Percentiles rank a stretch among this genome's conserved stretches.
Conservation (phyloP, 1,140 invertebrate species). For the Adoxophyes honmai region DNA sequence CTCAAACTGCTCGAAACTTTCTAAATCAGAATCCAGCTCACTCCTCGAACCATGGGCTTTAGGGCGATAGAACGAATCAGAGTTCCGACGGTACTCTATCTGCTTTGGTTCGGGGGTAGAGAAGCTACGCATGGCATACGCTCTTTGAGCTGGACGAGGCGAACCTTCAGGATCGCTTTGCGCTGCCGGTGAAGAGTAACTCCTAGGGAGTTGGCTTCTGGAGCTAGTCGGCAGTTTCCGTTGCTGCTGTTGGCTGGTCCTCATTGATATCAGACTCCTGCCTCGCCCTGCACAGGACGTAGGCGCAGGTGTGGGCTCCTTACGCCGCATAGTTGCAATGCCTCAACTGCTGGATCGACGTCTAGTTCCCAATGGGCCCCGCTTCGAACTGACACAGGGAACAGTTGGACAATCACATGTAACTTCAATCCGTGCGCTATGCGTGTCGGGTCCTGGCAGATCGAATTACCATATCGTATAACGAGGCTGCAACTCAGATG, state of each 20-base stretch:
- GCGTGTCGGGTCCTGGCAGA: constrained; percentile 48
- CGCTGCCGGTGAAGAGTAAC: constrained; percentile 55
- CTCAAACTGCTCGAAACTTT: constrained; percentile 64
- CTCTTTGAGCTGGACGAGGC: constrained; percentile 28
- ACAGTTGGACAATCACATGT: constrained; percentile 38
- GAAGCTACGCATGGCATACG: constrained; percentile 53
- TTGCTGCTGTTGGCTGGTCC: constrained; percentile 58
- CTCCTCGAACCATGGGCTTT: constrained; percentile 51
- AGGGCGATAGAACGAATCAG: constrained; percentile 47
- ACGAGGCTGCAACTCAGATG: constrained; percentile 57
- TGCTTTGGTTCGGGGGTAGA: constrained; percentile 60
- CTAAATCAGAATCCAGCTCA: constrained; percentile 65
- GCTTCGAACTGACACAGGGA: constrained; percentile 39
- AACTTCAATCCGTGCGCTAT: constrained; percentile 45
- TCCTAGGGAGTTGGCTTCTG: constrained; percentile 52
- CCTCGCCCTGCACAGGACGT: constrained; percentile 44
- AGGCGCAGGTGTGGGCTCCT: constrained; percentile 38
- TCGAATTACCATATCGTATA: constrained; percentile 61
- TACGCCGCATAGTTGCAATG: constrained; percentile 48
- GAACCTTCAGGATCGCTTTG: constrained; percentile 38
- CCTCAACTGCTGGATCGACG: neutral
- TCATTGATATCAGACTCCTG: constrained; percentile 58
- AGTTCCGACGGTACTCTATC: constrained; percentile 40
- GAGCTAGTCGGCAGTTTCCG: constrained; percentile 41
- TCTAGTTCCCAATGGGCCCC: constrained; percentile 41